phyloP scores from a whole-genome alignment of 2,888 invertebrate genomes.

The Salpingus planirostris region DNA sequence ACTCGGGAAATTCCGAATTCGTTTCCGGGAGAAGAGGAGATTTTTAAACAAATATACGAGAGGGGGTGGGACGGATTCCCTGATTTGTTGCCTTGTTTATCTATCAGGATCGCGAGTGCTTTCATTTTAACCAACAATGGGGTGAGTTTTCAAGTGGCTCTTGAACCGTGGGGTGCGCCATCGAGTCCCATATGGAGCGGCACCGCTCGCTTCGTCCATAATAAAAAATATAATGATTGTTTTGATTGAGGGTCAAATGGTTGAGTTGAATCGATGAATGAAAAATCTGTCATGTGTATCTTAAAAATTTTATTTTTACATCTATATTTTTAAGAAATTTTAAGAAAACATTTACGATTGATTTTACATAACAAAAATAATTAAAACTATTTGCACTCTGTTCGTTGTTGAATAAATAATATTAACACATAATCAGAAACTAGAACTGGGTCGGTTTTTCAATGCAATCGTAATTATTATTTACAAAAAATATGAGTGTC shows the following conservation, averaged over 20 bases:
- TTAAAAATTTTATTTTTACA: conserved; percentile 26
- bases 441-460: no score
- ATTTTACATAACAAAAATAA: conserved; percentile 19
- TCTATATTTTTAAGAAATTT: conserved; percentile 23
- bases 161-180: conserved; percentile 20
- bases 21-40: no score
- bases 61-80: background rate
- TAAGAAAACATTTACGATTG: conserved; percentile 14
- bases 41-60: background rate
- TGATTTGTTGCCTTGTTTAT: conserved; percentile 23
- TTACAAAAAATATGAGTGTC: no score
- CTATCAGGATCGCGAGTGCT: conserved; percentile 27
- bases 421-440: conserved; percentile 7
- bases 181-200: conserved; percentile 26
- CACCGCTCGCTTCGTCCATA: no score
- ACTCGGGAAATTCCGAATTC: no score
- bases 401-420: conserved; percentile 10
- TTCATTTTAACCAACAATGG: conserved; percentile 20
- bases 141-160: conserved; percentile 17
- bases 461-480: no score
- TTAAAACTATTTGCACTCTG: conserved; percentile 18
- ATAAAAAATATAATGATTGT: no score
- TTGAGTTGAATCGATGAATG: no score
- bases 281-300: conserved; percentile 3
- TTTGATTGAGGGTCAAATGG: no score